These are phyloP conservation scores for Schizopygopsis pylzovi DNA, from an alignment of 2,797 vertebrate species.

Conservation along the genomic window DNA sequence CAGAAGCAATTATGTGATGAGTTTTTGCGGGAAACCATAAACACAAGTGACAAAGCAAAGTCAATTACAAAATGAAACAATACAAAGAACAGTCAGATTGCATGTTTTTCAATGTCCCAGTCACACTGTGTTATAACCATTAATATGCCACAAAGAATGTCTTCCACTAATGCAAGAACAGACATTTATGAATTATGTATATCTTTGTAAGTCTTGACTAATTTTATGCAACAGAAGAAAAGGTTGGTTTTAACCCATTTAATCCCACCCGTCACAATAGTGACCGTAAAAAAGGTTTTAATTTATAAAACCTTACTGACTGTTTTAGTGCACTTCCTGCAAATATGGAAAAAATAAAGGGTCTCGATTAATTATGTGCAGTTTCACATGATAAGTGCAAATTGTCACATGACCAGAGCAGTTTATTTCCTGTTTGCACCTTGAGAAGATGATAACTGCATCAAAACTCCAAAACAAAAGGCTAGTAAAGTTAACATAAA, in stretches of 20 bases:
- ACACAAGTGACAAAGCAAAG: constrained; percentile 30
- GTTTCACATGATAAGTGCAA: too few relatives aligned
- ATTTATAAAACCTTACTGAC: too few relatives aligned
- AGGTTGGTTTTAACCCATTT: background rate
- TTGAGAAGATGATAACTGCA: too few relatives aligned
- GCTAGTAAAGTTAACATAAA: too few relatives aligned
- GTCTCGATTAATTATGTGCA: too few relatives aligned
- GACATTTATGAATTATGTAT: background rate
- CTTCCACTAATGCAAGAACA: background rate
- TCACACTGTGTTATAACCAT: background rate
- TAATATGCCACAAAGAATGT: background rate
- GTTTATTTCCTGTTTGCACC: too few relatives aligned
- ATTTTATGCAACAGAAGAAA: background rate
- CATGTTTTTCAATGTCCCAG: background rate
- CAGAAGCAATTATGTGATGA: constrained; percentile 13
- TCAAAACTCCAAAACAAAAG: too few relatives aligned
- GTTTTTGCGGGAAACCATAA: background rate
- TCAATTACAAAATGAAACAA: constrained; percentile 2
- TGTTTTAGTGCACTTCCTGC: too few relatives aligned
- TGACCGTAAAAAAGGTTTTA: too few relatives aligned
- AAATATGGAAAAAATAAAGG: too few relatives aligned
- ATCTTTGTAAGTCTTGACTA: background rate
- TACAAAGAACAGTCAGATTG: background rate
- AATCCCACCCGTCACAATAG: too few relatives aligned
- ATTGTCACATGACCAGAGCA: too few relatives aligned